phyloP scores from a whole-genome alignment of 2,797 vertebrate genomes.

The Acipenser oxyrinchus region DNA sequence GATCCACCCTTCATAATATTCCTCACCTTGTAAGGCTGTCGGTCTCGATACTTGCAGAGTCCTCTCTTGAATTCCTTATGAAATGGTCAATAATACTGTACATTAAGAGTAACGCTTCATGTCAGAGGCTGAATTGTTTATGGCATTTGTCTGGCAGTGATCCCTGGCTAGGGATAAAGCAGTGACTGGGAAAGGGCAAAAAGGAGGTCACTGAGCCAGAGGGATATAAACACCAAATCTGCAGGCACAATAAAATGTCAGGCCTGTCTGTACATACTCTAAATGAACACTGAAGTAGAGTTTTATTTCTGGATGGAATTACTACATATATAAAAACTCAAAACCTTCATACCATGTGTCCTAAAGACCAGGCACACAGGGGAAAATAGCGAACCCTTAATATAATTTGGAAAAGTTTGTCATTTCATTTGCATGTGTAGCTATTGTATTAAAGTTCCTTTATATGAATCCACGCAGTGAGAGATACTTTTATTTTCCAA shows the following conservation, averaged over 20 bases:
- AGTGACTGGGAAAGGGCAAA: slow-evolving; percentile 12
- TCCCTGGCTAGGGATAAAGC: slow-evolving; percentile 4
- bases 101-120: not conserved
- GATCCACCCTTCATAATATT: not conserved
- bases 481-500: too few species aligned
- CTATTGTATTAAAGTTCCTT: too few species aligned
- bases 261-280: not conserved
- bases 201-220: slow-evolving; percentile 8
- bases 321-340: not conserved
- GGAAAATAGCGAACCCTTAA: too few species aligned
- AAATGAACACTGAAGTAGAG: not conserved
- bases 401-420: too few species aligned
- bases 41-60: too few species aligned
- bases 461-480: too few species aligned
- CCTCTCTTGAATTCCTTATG: slow-evolving; percentile 3
- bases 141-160: slow-evolving; percentile 6
- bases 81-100: slow-evolving; percentile 6
- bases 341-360: too few species aligned
- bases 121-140: slow-evolving; percentile 3
- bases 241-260: not conserved
- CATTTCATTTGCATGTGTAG: too few species aligned
- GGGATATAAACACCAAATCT: slow-evolving; percentile 8
- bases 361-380: too few species aligned
- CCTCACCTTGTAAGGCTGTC: not conserved
- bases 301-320: slow-evolving; percentile 1